These are phyloP conservation scores for Drosophila ironensis DNA, from an alignment of 1,140 invertebrate genomes.

Conservation along the genomic window DNA sequence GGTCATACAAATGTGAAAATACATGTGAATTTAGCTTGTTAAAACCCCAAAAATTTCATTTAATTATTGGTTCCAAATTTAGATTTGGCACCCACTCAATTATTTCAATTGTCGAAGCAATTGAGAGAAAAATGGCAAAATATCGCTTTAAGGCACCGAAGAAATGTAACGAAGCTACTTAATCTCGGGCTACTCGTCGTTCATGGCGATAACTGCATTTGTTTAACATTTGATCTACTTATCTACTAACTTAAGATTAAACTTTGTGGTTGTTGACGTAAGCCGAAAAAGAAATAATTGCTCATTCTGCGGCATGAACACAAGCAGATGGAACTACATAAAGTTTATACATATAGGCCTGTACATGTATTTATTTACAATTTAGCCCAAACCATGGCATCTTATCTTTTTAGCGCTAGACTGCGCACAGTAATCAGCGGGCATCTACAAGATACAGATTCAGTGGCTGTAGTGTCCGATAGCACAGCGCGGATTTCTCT, in stretches of 20 bases:
- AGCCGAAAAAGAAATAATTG: slow-evolving; percentile 39
- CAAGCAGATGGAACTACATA: background rate
- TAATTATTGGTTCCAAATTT: too few species aligned
- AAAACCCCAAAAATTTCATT: too few species aligned
- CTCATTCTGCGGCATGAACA: slow-evolving; percentile 49
- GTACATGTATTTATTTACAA: slow-evolving; percentile 40
- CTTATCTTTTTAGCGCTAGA: slow-evolving; percentile 69
- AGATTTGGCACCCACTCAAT: too few species aligned
- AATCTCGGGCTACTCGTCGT: background rate
- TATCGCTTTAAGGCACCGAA: too few species aligned
- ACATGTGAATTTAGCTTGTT: too few species aligned
- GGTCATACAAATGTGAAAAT: too few species aligned
- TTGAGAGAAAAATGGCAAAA: too few species aligned
- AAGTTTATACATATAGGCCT: background rate
- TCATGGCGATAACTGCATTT: slow-evolving; percentile 3
- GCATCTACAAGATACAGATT: slow-evolving; percentile 67
- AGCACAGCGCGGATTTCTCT: slow-evolving; percentile 21
- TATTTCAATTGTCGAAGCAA: too few species aligned
- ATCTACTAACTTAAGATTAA: slow-evolving; percentile 36
- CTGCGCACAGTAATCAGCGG: slow-evolving; percentile 69
- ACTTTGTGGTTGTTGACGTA: slow-evolving; percentile 36
- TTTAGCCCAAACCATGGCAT: slow-evolving; percentile 58
- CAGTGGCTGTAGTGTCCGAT: slow-evolving; percentile 54
- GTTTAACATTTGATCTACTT: slow-evolving; percentile 17
- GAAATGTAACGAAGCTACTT: too few species aligned